phyloP scores from a whole-genome alignment of 2,888 invertebrate species.

The Eulithis testata region DNA sequence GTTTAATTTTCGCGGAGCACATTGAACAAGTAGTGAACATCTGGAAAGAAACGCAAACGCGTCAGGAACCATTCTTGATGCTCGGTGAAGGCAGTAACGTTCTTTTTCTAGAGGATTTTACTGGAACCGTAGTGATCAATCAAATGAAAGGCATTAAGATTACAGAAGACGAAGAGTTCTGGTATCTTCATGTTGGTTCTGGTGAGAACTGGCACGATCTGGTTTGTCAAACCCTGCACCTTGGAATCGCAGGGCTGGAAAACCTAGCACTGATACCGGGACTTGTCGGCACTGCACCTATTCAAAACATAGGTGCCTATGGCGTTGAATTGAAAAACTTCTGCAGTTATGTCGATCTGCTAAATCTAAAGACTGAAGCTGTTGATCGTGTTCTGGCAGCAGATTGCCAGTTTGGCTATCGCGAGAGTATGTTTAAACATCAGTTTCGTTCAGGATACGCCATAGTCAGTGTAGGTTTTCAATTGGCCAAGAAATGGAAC shows the following conservation, averaged over 20 bases:
- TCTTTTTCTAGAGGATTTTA: constrained; percentile 24
- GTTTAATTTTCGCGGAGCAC: constrained; percentile 9
- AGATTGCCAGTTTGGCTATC: constrained; percentile 32
- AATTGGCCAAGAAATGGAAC: constrained; percentile 17
- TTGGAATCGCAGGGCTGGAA: constrained; percentile 33
- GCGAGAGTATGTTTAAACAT: constrained; percentile 37
- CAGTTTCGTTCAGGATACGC: constrained; percentile 20
- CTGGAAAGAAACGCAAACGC: constrained; percentile 16
- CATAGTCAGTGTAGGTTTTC: constrained; percentile 28
- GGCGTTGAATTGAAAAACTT: constrained; percentile 34
- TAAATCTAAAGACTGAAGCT: constrained; percentile 12
- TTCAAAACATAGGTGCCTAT: constrained; percentile 40
- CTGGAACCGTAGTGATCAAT: constrained; percentile 25
- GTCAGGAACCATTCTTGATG: constrained; percentile 13
- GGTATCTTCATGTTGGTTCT: constrained; percentile 28
- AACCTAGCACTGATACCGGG: constrained; percentile 38
- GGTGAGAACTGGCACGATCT: constrained; percentile 39
- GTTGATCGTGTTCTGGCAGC: constrained; percentile 10
- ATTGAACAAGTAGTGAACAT: constrained; percentile 11
- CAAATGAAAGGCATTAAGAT: constrained; percentile 23
- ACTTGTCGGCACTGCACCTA: constrained; percentile 33
- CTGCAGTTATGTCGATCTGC: constrained; percentile 33
- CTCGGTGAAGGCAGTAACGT: constrained; percentile 26
- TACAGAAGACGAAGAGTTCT: constrained; percentile 18
- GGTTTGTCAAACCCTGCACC: constrained; percentile 28